phyloP scores from a whole-genome alignment of 2,888 invertebrate species.

The Acrobasis repandana region DNA sequence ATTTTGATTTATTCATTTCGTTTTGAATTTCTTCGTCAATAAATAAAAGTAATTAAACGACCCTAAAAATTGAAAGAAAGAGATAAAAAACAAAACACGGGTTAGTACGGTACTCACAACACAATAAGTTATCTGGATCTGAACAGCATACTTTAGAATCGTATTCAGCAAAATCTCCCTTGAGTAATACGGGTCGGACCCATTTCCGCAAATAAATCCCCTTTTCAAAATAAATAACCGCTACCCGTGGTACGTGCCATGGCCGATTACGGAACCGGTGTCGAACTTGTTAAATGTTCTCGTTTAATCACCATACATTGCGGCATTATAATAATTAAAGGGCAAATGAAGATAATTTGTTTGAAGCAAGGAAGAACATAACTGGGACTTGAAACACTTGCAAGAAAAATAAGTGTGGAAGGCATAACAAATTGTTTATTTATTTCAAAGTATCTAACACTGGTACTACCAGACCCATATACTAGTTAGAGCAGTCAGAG shows the following conservation, averaged over 20 bases:
- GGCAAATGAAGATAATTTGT: slow-evolving; percentile 1
- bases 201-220: slow-evolving; percentile 76
- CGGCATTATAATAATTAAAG: slow-evolving; percentile 11
- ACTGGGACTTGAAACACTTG: not conserved
- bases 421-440: no score
- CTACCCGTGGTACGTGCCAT: slow-evolving; percentile 46
- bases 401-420: not conserved
- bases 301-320: slow-evolving; percentile 16
- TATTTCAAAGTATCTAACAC: no score
- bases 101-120: slow-evolving; percentile 47
- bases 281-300: slow-evolving; percentile 43
- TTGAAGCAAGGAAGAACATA: not conserved
- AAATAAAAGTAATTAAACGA: no score
- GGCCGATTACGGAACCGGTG: slow-evolving; percentile 50
- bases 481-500: no score
- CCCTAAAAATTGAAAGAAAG: not conserved
- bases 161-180: slow-evolving; percentile 73
- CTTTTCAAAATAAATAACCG: slow-evolving; percentile 74
- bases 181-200: slow-evolving; percentile 76
- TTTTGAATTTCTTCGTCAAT: no score
- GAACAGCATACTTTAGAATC: slow-evolving; percentile 67
- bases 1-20: no score
- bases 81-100: slow-evolving; percentile 3
- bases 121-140: slow-evolving; percentile 67
- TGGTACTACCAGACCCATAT: no score